These are phyloP conservation scores for Horisme vitalbata DNA, from an alignment of 2,888 invertebrate species.

Conservation along the genomic window DNA sequence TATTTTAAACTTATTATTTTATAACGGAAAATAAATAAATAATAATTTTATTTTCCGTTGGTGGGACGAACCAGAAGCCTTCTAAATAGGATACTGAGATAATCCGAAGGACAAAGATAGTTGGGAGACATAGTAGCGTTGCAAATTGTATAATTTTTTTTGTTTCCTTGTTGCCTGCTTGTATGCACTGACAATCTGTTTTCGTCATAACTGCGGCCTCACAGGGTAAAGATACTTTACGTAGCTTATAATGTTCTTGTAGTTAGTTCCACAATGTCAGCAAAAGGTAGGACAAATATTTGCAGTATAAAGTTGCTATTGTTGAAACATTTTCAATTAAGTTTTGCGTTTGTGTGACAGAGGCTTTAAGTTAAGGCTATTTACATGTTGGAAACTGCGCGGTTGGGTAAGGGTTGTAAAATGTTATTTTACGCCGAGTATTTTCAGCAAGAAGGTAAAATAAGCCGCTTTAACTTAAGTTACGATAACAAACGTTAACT, in stretches of 20 bases:
- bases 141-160: too few relatives aligned
- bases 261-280: constrained; percentile 38
- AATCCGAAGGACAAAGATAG: too few relatives aligned
- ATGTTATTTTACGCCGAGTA: background rate
- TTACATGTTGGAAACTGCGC: constrained; percentile 8
- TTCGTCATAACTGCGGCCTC: constrained; percentile 19
- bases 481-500: background rate
- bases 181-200: constrained; percentile 1
- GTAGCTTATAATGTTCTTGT: constrained; percentile 34
- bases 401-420: background rate
- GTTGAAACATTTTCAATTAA: constrained; percentile 40
- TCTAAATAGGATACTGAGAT: too few relatives aligned
- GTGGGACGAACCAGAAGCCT: too few relatives aligned
- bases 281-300: constrained; percentile 38
- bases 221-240: constrained; percentile 59
- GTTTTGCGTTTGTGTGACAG: constrained; percentile 29
- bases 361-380: constrained; percentile 17
- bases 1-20: too few relatives aligned
- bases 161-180: too few relatives aligned
- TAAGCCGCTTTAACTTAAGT: too few relatives aligned
- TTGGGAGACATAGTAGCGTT: too few relatives aligned
- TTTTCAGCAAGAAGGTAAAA: too few relatives aligned
- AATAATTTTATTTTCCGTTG: too few relatives aligned
- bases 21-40: too few relatives aligned
- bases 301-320: constrained; percentile 35